Evolutionary conservation across 2,888 invertebrate genomes (phyloP).

Genomic region (Brachylomia viminalis): DNA sequence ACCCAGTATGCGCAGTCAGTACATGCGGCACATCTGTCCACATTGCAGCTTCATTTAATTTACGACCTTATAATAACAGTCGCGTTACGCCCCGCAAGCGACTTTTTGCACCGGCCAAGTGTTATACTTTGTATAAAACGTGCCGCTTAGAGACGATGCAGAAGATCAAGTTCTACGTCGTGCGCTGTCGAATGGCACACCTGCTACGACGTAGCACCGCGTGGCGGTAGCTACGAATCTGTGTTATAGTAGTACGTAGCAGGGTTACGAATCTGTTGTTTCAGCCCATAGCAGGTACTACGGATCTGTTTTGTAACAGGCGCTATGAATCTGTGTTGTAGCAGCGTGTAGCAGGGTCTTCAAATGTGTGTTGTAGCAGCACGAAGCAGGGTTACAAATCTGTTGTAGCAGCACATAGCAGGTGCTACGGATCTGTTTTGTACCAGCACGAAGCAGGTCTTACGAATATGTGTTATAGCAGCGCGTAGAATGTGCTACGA

Average conservation of each 20-base stretch:
- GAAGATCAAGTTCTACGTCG: slow-evolving; percentile 2
- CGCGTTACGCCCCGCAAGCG: neutral
- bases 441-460: neutral
- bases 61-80: slow-evolving; percentile 30
- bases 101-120: slow-evolving; percentile 27
- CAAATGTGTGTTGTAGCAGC: neutral
- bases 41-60: slow-evolving; percentile 20
- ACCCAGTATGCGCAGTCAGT: neutral
- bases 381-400: neutral
- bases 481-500: too few relatives aligned
- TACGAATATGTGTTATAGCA: too few relatives aligned
- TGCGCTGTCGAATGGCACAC: neutral
- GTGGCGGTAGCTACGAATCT: neutral
- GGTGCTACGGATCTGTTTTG: neutral
- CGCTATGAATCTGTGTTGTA: neutral
- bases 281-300: neutral
- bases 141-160: slow-evolving; percentile 7
- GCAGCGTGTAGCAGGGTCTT: neutral
- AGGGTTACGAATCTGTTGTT: neutral
- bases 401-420: neutral
- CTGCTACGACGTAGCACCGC: neutral
- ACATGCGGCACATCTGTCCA: neutral
- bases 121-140: slow-evolving; percentile 1
- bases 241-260: neutral
- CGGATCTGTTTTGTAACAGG: neutral